Percentiles rank a stretch among this genome's conserved stretches.
phyloP scores from a whole-genome alignment of 1,140 invertebrate species.

The Dryas iulia region DNA sequence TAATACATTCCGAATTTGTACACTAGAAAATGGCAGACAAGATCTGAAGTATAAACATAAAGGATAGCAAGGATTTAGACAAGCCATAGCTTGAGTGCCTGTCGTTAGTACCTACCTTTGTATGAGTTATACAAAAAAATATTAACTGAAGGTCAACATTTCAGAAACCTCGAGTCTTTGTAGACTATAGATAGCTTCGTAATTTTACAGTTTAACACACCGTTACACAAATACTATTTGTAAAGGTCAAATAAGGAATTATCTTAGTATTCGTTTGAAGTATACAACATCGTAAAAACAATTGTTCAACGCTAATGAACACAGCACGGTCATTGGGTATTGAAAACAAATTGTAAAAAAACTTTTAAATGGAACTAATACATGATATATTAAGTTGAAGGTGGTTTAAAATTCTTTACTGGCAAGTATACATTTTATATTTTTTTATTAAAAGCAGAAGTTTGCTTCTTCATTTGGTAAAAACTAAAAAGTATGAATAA shows the following conservation, averaged over 20 bases:
- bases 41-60: no score
- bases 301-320: not conserved
- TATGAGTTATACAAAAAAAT: not conserved
- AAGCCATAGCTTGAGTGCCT: no score
- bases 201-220: not conserved
- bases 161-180: not conserved
- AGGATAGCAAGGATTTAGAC: no score
- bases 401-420: no score
- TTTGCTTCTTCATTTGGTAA: no score
- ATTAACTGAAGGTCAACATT: not conserved
- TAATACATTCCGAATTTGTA: no score
- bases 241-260: not conserved
- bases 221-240: not conserved
- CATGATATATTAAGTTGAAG: not conserved
- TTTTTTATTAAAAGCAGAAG: no score
- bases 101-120: no score
- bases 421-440: no score
- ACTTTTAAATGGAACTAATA: not conserved
- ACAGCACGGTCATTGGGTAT: not conserved
- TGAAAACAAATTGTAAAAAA: not conserved
- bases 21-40: no score
- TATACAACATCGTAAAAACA: not conserved
- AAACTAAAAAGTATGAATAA: no score
- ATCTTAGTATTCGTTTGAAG: not conserved
- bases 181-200: not conserved